These are phyloP conservation scores for Echinometra lucunter DNA, from an alignment of 53 echinoderm and acorn worm species.

Conservation along the genomic window DNA sequence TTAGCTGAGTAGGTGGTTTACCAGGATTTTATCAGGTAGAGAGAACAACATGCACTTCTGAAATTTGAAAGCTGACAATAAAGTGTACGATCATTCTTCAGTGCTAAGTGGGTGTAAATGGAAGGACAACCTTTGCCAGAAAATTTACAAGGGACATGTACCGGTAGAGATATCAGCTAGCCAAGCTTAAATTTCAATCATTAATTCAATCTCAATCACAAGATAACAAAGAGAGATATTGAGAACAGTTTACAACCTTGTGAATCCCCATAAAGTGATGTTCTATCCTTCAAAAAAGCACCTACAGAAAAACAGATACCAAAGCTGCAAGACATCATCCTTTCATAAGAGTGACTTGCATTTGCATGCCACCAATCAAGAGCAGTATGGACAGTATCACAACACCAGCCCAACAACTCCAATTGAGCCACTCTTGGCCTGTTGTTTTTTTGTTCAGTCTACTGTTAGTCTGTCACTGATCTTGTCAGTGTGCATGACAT, in stretches of 20 bases:
- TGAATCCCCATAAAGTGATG: neutral
- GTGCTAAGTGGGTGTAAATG: neutral
- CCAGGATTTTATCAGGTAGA: neutral
- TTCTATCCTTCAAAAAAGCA: neutral
- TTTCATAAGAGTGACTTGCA: constrained; percentile 31
- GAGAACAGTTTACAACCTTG: neutral
- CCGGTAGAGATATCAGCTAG: neutral
- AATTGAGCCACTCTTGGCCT: too few relatives aligned
- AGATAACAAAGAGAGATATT: neutral
- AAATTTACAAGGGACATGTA: neutral
- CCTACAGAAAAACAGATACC: neutral
- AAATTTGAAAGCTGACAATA: neutral
- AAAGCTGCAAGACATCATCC: neutral
- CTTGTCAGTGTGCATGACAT: too few relatives aligned
- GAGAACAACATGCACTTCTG: neutral
- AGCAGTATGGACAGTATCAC: neutral
- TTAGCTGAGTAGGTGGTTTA: constrained; percentile 19
- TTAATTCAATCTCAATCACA: too few relatives aligned
- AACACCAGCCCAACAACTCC: too few relatives aligned
- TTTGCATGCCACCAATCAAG: neutral
- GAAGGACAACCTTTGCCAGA: neutral
- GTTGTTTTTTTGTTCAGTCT: too few relatives aligned
- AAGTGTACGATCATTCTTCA: neutral
- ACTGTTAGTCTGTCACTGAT: too few relatives aligned
- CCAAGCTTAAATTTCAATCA: neutral